phyloP scores from a whole-genome alignment of 1,140 invertebrate species.

The Bilobella aurantiaca region DNA sequence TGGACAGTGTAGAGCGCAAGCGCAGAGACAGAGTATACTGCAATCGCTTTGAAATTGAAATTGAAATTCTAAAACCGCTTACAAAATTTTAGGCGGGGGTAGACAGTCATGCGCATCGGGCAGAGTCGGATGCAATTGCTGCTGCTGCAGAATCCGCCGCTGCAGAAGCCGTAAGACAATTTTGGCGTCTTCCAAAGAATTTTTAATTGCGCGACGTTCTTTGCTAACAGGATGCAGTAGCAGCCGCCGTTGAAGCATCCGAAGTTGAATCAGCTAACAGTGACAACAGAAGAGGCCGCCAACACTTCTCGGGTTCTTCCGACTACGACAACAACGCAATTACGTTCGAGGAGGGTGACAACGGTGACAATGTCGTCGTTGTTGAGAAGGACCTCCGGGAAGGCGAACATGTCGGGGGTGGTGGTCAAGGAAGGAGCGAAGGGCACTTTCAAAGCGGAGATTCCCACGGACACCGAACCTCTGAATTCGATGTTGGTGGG shows the following conservation, averaged over 20 bases:
- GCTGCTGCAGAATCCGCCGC: not conserved
- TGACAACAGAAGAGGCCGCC: not conserved
- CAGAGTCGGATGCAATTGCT: slow-evolving; percentile 1
- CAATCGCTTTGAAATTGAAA: not conserved
- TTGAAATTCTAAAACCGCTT: not conserved
- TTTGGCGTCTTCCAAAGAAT: no score
- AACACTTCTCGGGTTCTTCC: not conserved
- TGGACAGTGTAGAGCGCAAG: not conserved
- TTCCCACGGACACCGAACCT: no score
- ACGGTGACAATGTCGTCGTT: not conserved
- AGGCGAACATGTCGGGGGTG: not conserved
- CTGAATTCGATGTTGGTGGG: not conserved
- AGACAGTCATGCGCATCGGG: not conserved
- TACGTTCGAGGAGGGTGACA: not conserved
- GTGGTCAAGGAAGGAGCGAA: no score
- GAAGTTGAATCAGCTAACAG: not conserved
- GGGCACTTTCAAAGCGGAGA: no score
- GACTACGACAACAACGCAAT: not conserved
- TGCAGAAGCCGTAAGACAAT: not conserved
- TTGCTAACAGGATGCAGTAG: not conserved
- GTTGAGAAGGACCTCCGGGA: slow-evolving; percentile 10
- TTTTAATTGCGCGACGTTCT: no score
- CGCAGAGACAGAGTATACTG: not conserved
- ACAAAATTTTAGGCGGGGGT: no score
- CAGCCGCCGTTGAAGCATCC: not conserved